phyloP scores from a whole-genome alignment of 2,888 invertebrate genomes.

The Hololepta plana region DNA sequence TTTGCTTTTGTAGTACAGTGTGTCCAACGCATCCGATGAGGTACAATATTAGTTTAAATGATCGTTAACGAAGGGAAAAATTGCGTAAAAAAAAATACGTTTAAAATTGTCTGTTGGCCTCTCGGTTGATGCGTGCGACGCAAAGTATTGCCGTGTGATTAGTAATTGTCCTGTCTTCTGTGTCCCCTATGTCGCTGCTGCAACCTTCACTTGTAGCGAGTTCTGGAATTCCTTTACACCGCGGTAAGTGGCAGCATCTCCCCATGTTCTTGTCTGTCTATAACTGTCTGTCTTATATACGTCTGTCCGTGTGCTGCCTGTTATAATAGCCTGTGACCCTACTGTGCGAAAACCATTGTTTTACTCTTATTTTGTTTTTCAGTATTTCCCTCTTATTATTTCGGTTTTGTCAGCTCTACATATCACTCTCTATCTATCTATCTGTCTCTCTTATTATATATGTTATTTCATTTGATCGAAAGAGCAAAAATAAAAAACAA shows the following conservation, averaged over 20 bases:
- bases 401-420: constrained; percentile 5
- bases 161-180: constrained; percentile 36
- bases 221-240: constrained; percentile 98
- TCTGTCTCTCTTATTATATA: constrained; percentile 33
- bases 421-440: constrained; percentile 29
- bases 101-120: not conserved
- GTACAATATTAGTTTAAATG: constrained; percentile 3
- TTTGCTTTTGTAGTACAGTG: constrained; percentile 23
- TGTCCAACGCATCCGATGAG: too few relatives aligned
- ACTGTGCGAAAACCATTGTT: too few relatives aligned
- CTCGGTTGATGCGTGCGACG: constrained; percentile 7
- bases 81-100: constrained; percentile 7
- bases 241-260: constrained; percentile 73
- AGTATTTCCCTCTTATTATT: constrained; percentile 6
- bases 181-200: constrained; percentile 54
- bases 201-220: constrained; percentile 58
- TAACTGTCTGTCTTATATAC: constrained; percentile 17
- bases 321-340: constrained; percentile 18
- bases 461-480: constrained; percentile 15
- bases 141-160: constrained; percentile 27
- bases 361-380: too few relatives aligned
- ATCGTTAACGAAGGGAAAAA: not conserved
- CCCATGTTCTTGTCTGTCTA: constrained; percentile 25
- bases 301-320: constrained; percentile 29
- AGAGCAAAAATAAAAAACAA: constrained; percentile 3